These are phyloP conservation scores for Arvicanthis niloticus DNA, from an alignment of 2,113 vertebrate species.

Conservation along the genomic window DNA sequence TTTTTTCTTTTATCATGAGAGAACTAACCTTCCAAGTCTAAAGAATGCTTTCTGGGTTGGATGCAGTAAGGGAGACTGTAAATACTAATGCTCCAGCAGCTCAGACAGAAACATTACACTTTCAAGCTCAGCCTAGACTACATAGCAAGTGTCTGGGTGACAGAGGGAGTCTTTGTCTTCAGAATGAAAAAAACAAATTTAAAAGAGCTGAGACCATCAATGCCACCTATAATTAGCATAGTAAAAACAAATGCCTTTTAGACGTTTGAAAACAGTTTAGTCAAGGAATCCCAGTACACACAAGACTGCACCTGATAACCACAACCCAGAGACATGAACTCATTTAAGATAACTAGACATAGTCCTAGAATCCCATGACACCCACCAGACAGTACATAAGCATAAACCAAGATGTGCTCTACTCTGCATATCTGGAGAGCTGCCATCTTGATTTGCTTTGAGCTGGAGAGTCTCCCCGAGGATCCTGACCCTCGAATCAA, in stretches of 20 bases:
- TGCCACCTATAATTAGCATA: neutral
- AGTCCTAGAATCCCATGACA: neutral
- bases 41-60: neutral
- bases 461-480: neutral
- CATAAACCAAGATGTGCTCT: neutral
- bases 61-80: neutral
- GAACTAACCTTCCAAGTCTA: neutral
- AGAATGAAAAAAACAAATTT: neutral
- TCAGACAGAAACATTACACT: neutral
- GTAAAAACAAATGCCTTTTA: neutral
- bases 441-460: no score
- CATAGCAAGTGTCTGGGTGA: neutral
- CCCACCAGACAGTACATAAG: no score
- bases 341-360: neutral
- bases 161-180: neutral
- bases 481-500: neutral
- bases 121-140: neutral
- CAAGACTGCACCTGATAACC: neutral
- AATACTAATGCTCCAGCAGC: neutral
- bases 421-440: neutral
- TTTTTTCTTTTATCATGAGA: neutral
- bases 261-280: neutral
- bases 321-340: neutral
- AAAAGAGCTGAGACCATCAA: neutral
- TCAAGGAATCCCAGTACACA: neutral